Conservation (phyloP, 1,140 invertebrate species). For the Sarcophaga peregrina region DNA sequence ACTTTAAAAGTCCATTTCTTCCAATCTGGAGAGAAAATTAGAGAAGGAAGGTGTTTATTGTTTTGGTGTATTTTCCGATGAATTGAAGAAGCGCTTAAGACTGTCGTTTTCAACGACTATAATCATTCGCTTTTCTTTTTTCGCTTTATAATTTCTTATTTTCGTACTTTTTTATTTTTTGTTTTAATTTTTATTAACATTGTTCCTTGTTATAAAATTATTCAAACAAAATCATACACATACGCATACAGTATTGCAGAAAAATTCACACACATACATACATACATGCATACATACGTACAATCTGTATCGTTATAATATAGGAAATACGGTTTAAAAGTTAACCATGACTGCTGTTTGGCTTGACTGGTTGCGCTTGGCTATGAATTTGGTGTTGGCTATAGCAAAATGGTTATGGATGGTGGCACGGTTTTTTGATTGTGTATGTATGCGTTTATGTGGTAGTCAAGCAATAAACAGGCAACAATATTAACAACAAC, state of each 20-base stretch:
- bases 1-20: no score
- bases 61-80: no score
- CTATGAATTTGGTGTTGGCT: neutral
- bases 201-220: slow-evolving; percentile 2
- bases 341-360: slow-evolving; percentile 21
- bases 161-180: neutral
- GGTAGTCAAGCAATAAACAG: neutral
- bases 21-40: no score
- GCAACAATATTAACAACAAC: neutral
- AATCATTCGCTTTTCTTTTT: no score
- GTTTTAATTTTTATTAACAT: neutral
- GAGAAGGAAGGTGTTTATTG: no score
- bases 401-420: neutral
- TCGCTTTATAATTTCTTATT: neutral
- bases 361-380: slow-evolving; percentile 5
- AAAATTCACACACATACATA: neutral
- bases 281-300: neutral
- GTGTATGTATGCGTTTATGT: neutral
- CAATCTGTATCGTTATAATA: neutral
- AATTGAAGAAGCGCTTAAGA: no score
- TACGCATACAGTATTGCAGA: no score
- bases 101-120: no score
- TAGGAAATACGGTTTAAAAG: neutral
- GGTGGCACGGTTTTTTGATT: slow-evolving; percentile 15
- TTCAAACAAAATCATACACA: neutral